Evolutionary conservation across 2,113 vertebrate species (phyloP).

Genomic region (Mustelus asterias): DNA sequence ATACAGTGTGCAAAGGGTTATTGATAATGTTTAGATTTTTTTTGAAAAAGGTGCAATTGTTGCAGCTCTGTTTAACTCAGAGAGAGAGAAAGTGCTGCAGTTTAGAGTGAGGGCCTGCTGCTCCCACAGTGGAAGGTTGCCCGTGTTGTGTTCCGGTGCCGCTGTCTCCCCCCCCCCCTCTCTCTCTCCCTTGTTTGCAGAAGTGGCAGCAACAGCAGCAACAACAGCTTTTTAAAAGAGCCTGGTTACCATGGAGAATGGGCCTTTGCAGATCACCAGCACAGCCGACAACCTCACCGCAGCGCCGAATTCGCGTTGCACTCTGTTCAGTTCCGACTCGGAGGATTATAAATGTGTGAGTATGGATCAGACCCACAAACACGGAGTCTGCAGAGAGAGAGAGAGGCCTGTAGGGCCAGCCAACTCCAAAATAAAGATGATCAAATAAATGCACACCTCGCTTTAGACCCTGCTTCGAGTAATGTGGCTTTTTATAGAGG

Average conservation of each 20-base stretch:
- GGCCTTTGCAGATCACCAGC: background rate
- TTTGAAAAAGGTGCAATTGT: background rate
- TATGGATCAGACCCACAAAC: background rate
- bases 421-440: background rate
- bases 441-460: background rate
- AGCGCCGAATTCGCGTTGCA: background rate
- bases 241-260: conserved; percentile 18
- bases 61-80: background rate
- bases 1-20: background rate
- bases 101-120: background rate
- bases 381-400: background rate
- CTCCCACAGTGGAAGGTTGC: background rate
- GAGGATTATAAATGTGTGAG: conserved; percentile 35
- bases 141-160: background rate
- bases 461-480: background rate
- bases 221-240: background rate
- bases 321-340: conserved; percentile 11
- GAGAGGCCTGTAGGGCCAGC: background rate
- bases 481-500: background rate
- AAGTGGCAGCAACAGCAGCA: background rate
- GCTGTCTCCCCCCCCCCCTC: background rate
- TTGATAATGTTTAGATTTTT: background rate
- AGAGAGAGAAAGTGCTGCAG: background rate
- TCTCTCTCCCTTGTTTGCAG: too few species aligned
- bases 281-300: background rate